phyloP scores from a whole-genome alignment of 2,888 invertebrate species.

The Eupithecia insigniata region DNA sequence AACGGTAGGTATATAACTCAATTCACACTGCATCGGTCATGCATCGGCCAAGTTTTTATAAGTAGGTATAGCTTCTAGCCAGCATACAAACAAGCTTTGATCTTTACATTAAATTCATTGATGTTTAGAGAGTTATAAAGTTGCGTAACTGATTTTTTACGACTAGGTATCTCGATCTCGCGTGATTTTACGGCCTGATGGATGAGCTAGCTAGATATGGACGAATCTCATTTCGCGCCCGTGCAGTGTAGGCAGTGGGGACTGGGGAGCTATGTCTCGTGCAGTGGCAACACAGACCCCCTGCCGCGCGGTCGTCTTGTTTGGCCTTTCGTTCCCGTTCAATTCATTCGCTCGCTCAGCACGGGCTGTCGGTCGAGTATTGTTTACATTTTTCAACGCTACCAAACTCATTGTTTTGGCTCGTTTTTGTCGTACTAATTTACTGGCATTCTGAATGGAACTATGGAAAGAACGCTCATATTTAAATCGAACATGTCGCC shows the following conservation, averaged over 20 bases:
- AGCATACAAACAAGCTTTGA: constrained; percentile 16
- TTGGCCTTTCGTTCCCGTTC: constrained; percentile 54
- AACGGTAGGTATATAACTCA: neutral
- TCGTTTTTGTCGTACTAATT: constrained; percentile 51
- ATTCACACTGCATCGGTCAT: neutral
- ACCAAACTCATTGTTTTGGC: constrained; percentile 53
- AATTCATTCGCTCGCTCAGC: constrained; percentile 54
- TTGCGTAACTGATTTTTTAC: constrained; percentile 53
- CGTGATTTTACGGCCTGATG: constrained; percentile 57
- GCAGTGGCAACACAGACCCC: constrained; percentile 80
- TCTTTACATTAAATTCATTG: constrained; percentile 30
- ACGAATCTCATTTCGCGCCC: constrained; percentile 59
- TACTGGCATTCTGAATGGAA: constrained; percentile 72
- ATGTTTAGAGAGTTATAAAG: constrained; percentile 51
- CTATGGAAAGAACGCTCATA: constrained; percentile 80
- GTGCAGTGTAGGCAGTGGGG: constrained; percentile 32
- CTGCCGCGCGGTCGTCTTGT: constrained; percentile 69
- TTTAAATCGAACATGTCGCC: constrained; percentile 80
- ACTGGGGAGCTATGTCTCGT: constrained; percentile 56
- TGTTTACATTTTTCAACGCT: constrained; percentile 81
- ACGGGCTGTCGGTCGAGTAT: constrained; percentile 61
- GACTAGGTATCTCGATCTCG: constrained; percentile 45
- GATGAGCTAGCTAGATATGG: constrained; percentile 38
- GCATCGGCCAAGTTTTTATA: neutral
- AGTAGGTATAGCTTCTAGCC: neutral